Conservation (phyloP, 2,113 vertebrate genomes). For the Amphilophus citrinellus region DNA sequence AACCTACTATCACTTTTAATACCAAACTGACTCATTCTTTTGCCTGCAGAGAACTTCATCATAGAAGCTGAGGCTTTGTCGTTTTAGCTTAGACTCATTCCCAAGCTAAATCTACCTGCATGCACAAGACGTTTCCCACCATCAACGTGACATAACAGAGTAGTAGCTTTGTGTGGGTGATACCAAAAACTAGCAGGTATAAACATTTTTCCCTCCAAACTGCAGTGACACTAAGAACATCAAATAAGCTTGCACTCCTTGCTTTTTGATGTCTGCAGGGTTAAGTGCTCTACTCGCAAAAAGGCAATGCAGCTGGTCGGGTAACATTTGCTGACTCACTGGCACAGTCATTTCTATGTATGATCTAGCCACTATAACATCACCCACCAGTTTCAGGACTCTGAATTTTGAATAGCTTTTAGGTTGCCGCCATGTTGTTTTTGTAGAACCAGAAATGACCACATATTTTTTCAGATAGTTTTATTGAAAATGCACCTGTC, state of each 20-base stretch:
- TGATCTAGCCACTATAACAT: background rate
- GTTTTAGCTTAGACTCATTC: slow-evolving; percentile 43
- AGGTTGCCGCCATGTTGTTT: background rate
- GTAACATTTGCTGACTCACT: slow-evolving; percentile 32
- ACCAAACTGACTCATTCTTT: slow-evolving; percentile 57
- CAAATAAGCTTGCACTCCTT: background rate
- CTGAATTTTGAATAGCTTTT: background rate
- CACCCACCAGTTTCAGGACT: background rate
- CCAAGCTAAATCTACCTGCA: slow-evolving; percentile 14
- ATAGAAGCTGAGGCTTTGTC: slow-evolving; percentile 44
- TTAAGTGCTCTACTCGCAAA: background rate
- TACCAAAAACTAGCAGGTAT: slow-evolving; percentile 21
- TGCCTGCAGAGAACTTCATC: slow-evolving; percentile 50
- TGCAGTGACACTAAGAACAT: slow-evolving; percentile 41
- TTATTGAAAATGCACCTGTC: background rate
- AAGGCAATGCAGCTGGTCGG: background rate
- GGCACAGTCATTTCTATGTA: background rate
- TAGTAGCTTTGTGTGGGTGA: slow-evolving; percentile 38
- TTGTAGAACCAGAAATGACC: background rate
- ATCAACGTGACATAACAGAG: slow-evolving; percentile 33
- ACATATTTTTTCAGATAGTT: background rate
- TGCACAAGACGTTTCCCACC: slow-evolving; percentile 25
- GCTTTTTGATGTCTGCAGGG: slow-evolving; percentile 19
- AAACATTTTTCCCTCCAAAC: slow-evolving; percentile 4
- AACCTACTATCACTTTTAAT: slow-evolving; percentile 53